Conservation (phyloP, 2,888 invertebrate genomes). For the Melinaea marsaeus region DNA sequence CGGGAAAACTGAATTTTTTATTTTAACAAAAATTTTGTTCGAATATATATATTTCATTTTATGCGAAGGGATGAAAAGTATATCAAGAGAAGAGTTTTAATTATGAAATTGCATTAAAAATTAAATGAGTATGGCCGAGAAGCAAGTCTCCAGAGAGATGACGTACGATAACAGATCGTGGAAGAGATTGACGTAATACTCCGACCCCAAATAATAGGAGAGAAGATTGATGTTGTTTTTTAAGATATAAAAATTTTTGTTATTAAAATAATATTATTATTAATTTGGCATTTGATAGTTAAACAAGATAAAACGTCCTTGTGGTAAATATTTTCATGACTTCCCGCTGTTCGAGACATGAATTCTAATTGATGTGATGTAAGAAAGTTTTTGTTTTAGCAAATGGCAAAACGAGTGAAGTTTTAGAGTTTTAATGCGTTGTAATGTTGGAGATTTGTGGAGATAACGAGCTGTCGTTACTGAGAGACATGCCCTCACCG, state of each 20-base stretch:
- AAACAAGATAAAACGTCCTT: slow-evolving; percentile 31
- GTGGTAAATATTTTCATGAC: slow-evolving; percentile 37
- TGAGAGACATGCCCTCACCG: slow-evolving; percentile 55
- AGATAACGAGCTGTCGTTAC: slow-evolving; percentile 71
- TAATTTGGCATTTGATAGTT: not conserved
- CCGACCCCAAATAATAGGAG: slow-evolving; percentile 2
- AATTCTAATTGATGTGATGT: slow-evolving; percentile 72
- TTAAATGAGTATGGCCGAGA: no score
- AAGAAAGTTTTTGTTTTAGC: slow-evolving; percentile 71
- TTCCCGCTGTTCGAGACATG: slow-evolving; percentile 53
- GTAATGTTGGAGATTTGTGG: slow-evolving; percentile 74
- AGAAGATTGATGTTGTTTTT: not conserved
- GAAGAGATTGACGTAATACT: slow-evolving; percentile 35
- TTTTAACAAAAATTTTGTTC: not conserved
- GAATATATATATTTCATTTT: no score
- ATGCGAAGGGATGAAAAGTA: no score
- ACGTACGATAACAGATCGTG: no score
- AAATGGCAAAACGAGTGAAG: slow-evolving; percentile 68
- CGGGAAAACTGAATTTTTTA: slow-evolving; percentile 6
- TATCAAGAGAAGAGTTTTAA: no score
- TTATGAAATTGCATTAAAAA: no score
- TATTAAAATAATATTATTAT: no score
- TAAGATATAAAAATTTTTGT: not conserved
- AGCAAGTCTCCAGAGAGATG: no score
- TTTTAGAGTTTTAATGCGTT: slow-evolving; percentile 75